These are phyloP conservation scores for Hormiphora californensis DNA, from an alignment of 37 sponge, comb jelly and placozoan genomes.

Conservation along the genomic window DNA sequence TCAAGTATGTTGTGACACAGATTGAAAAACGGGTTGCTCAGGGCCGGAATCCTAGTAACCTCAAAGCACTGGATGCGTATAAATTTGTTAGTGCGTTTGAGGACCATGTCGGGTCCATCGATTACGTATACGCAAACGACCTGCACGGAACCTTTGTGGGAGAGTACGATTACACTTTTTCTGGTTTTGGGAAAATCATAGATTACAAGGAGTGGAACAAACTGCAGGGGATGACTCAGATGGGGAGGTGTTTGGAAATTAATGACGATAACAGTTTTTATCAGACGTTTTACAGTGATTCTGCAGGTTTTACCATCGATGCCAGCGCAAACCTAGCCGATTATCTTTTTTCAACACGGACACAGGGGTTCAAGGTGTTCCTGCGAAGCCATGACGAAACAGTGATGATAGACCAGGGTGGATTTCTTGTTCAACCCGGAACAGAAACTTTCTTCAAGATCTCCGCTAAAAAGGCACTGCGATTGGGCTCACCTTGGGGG, in stretches of 20 bases:
- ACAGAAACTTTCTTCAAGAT: not conserved
- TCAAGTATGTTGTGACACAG: no score
- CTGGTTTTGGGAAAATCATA: not conserved
- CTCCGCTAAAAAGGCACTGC: not conserved
- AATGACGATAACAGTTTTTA: not conserved
- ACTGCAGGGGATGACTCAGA: not conserved
- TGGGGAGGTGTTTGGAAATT: not conserved
- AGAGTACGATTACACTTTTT: not conserved
- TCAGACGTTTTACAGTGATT: not conserved
- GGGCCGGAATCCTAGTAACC: no score
- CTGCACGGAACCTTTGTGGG: no score
- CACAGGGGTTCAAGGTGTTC: not conserved
- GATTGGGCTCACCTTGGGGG: not conserved
- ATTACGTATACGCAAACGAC: no score
- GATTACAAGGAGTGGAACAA: not conserved
- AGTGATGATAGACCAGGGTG: conserved; percentile 18
- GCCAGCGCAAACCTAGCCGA: not conserved
- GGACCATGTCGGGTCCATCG: no score
- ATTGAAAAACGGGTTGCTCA: no score
- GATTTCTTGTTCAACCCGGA: not conserved
- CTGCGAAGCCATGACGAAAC: conserved; percentile 1
- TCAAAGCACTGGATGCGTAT: no score
- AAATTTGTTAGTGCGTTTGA: no score
- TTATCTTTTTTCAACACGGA: not conserved
- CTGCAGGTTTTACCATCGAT: not conserved